These are phyloP conservation scores for Martes martes DNA, from an alignment of 2,113 vertebrate species.

Conservation along the genomic window DNA sequence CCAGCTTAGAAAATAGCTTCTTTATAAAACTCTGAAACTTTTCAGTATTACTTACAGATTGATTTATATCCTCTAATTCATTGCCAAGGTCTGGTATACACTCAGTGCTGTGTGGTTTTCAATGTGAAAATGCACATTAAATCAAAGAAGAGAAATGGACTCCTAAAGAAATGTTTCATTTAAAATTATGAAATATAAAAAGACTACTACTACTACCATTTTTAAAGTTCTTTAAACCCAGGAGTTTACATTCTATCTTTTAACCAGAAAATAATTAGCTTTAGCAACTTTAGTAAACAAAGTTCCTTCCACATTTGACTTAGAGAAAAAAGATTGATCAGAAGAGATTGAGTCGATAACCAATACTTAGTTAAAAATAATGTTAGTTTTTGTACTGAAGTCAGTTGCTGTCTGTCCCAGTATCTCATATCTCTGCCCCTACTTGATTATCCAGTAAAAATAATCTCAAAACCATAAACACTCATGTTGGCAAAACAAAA, in stretches of 20 bases:
- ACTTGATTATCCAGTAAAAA: background rate
- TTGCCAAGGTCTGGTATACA: background rate
- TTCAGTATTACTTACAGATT: slow-evolving; percentile 29
- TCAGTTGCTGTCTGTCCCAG: background rate
- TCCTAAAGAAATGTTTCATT: background rate
- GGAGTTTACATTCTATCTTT: slow-evolving; percentile 2
- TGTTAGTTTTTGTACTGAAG: background rate
- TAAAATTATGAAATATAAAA: background rate
- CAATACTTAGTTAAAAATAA: background rate
- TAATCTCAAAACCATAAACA: background rate
- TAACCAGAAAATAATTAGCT: background rate
- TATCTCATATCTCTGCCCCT: background rate
- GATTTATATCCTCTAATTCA: slow-evolving; percentile 5
- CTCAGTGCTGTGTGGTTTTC: background rate
- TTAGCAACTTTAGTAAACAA: background rate
- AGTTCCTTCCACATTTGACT: background rate
- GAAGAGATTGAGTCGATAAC: background rate
- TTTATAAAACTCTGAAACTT: slow-evolving; percentile 33
- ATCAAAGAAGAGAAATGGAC: background rate
- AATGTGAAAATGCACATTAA: background rate
- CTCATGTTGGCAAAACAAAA: background rate
- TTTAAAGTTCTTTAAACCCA: background rate
- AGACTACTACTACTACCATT: background rate
- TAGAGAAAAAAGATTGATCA: background rate
- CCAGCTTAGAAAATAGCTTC: slow-evolving; percentile 19